Base-by-base conservation (phyloP, 2,888 invertebrate species). In the Teleogryllus oceanicus region DNA sequence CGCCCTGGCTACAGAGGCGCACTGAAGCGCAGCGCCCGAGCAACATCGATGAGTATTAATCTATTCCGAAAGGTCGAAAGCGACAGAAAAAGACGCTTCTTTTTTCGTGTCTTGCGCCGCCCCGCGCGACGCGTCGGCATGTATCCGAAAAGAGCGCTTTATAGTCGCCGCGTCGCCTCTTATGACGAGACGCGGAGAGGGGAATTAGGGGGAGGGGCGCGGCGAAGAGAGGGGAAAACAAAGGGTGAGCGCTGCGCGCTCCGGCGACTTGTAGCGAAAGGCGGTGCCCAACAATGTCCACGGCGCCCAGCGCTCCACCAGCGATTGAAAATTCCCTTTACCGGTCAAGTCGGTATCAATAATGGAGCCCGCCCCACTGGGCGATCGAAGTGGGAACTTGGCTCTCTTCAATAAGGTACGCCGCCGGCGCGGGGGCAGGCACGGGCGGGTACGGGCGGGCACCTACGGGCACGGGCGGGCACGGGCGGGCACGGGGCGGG, bases 301-400 rank as follows among this genome's bases (percentile, higher is more conserved):
- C 16, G 18, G 62, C 62, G 13, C 62, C 62, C 13, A 18, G 62
- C 62, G 18, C 18, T 16, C 13, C 16, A 16, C 62, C 18, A 13
- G 62, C 62, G 62, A 62, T 62, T 62, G 62, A 62, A 62, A 62
- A 62, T 62, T 62, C 62, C 62, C 62, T 62, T 62, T 62, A 62
- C 62, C 62, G 62, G 62, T 62, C 62, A 62, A 62, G 62, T 62
- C 62, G 62, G 18, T 62, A 62, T 62, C 62, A 62, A 62, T 62
- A 62, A 62, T 62, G 62, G 62, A 62, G 18, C 62, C 16, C 13
- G 18, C 16, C 62, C 62, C 62, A 8, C 18, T 13, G 62, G 62
- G 18, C 62, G 62, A 62, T 62, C 62, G 13, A 18, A 62, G 62
- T 18, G 18, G 62, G 18, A 0, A 62, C 62, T 62, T 18, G 62